Percentiles rank a stretch among this genome's conserved stretches.
phyloP scores from a whole-genome alignment of 2,797 vertebrate genomes.

The Periparus ater region DNA sequence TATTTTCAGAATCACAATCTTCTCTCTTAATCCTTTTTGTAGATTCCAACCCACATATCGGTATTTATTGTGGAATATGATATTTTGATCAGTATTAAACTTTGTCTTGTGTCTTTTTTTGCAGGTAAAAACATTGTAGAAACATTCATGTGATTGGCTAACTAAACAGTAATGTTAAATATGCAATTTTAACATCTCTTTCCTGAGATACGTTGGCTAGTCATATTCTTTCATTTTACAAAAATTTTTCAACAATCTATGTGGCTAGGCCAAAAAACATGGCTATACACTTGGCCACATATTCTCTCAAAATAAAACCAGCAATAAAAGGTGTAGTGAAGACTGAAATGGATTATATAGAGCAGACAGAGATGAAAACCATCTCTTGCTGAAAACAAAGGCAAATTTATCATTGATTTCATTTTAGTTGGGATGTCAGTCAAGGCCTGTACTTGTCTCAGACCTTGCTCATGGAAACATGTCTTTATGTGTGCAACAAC shows the following conservation, averaged over 20 bases:
- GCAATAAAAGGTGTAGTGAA: not conserved
- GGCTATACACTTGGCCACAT: not conserved
- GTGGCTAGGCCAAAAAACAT: not conserved
- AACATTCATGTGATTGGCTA: not conserved
- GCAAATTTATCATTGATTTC: not conserved
- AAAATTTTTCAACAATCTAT: not conserved
- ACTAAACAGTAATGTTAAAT: not conserved
- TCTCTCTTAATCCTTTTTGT: not conserved
- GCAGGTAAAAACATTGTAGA: not conserved
- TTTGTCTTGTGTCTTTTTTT: not conserved
- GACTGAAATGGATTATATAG: not conserved
- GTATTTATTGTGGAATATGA: not conserved
- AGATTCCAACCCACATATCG: not conserved
- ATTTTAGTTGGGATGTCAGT: not conserved
- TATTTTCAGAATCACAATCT: conserved; percentile 2
- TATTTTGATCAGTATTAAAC: not conserved
- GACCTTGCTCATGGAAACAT: not conserved
- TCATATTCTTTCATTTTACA: not conserved
- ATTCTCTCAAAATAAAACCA: not conserved
- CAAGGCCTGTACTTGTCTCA: not conserved
- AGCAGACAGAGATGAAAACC: not conserved
- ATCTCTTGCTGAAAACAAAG: not conserved
- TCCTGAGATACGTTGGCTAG: not conserved
- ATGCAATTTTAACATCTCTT: not conserved
- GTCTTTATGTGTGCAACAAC: not conserved